Conservation (phyloP, 2,113 vertebrate genomes). For the Erpornis zantholeuca region DNA sequence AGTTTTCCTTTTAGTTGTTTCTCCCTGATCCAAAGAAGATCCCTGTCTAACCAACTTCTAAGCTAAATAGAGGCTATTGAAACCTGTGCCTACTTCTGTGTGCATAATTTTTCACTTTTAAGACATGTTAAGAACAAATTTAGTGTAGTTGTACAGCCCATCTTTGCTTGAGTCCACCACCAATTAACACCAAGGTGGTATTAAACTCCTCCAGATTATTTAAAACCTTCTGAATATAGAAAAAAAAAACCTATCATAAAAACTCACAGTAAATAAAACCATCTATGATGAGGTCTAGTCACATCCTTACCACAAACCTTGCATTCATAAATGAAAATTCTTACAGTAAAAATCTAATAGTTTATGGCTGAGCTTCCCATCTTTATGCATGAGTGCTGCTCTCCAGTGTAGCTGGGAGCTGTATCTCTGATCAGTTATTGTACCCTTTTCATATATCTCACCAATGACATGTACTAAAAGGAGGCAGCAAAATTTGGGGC, state of each 20-base stretch:
- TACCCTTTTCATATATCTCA: neutral
- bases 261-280: neutral
- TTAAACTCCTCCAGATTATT: neutral
- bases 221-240: neutral
- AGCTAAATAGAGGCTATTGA: neutral
- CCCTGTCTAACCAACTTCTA: neutral
- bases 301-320: neutral
- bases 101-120: neutral
- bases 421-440: neutral
- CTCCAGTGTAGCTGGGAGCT: neutral
- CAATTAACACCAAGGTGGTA: neutral
- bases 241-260: neutral
- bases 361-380: neutral
- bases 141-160: neutral
- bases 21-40: neutral
- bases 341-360: neutral
- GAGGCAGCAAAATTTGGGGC: conserved; percentile 54
- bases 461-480: conserved; percentile 30
- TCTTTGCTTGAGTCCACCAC: neutral
- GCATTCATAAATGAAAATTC: neutral
- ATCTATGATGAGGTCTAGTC: neutral
- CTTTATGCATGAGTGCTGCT: neutral
- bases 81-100: neutral
- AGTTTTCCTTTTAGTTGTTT: neutral
- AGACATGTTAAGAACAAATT: neutral